Conservation (phyloP, 1,140 invertebrate species). For the Drosophila arizonae region DNA sequence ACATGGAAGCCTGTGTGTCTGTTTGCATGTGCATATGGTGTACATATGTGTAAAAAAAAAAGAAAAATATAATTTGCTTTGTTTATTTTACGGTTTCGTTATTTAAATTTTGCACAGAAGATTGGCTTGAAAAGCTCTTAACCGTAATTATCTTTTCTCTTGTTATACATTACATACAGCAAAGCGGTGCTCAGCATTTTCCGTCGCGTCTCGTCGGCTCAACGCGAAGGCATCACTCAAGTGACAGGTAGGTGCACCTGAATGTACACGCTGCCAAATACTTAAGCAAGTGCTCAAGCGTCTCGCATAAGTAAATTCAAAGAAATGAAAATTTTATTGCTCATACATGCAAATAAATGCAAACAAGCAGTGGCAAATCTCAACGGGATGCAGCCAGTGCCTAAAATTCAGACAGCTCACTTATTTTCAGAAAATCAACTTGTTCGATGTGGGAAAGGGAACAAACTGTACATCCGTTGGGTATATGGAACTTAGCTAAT, state of each 20-base stretch:
- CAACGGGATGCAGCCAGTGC: neutral
- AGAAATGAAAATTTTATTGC: slow-evolving; percentile 22
- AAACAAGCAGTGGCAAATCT: neutral
- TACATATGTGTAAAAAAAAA: slow-evolving; percentile 1
- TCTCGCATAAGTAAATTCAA: slow-evolving; percentile 1
- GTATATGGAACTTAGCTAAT: neutral
- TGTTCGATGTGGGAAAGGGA: neutral
- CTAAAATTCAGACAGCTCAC: neutral
- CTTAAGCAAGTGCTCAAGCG: slow-evolving; percentile 15
- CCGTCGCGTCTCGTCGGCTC: slow-evolving; percentile 67
- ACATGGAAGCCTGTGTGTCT: neutral
- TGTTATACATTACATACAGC: slow-evolving; percentile 58
- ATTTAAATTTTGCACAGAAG: slow-evolving; percentile 12
- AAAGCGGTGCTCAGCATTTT: slow-evolving; percentile 80
- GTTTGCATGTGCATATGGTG: neutral
- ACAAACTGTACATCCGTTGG: neutral
- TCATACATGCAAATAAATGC: neutral
- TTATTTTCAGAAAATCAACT: neutral
- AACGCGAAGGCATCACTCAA: slow-evolving; percentile 82
- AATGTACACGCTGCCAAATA: slow-evolving; percentile 3
- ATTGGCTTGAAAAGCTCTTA: slow-evolving; percentile 5
- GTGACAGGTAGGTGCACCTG: slow-evolving; percentile 82
- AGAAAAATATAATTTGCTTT: neutral
- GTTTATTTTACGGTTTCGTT: slow-evolving; percentile 9
- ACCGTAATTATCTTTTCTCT: slow-evolving; percentile 23